Percentiles rank a stretch among this genome's conserved stretches.
phyloP scores from a whole-genome alignment of 2,797 vertebrate species.

The Parauchenoglanis punctatus region DNA sequence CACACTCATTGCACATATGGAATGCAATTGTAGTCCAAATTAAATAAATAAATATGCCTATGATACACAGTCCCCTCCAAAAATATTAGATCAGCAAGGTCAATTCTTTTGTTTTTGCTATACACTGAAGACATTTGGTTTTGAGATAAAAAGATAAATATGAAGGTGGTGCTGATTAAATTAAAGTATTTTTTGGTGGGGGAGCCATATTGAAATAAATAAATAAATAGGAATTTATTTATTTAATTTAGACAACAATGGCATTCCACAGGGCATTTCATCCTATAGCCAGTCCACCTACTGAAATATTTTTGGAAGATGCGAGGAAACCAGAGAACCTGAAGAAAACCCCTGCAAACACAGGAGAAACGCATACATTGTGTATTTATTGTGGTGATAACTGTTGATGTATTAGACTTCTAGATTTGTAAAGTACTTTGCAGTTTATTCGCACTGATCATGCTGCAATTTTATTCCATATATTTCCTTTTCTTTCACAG shows the following conservation, averaged over 20 bases:
- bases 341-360: too few species aligned
- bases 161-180: too few species aligned
- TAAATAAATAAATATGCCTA: too few species aligned
- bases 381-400: not conserved
- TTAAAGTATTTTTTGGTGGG: too few species aligned
- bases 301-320: not conserved
- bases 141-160: too few species aligned
- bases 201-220: too few species aligned
- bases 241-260: not conserved
- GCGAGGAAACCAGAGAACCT: too few species aligned
- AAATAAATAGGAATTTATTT: not conserved
- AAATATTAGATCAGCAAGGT: not conserved
- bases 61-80: not conserved
- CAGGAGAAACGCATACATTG: too few species aligned
- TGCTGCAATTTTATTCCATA: not conserved
- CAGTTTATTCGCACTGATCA: not conserved
- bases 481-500: not conserved
- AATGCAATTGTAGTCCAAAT: too few species aligned
- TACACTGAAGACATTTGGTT: not conserved
- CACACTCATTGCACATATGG: too few species aligned
- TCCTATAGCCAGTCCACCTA: not conserved
- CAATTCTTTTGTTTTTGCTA: too few species aligned
- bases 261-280: not conserved
- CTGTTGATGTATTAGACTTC: not conserved
- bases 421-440: not conserved